Evolutionary conservation across 2,888 invertebrate species (phyloP), one percentile per base, ranked within the genome.

Genomic region (Stomorhina lunata): DNA sequence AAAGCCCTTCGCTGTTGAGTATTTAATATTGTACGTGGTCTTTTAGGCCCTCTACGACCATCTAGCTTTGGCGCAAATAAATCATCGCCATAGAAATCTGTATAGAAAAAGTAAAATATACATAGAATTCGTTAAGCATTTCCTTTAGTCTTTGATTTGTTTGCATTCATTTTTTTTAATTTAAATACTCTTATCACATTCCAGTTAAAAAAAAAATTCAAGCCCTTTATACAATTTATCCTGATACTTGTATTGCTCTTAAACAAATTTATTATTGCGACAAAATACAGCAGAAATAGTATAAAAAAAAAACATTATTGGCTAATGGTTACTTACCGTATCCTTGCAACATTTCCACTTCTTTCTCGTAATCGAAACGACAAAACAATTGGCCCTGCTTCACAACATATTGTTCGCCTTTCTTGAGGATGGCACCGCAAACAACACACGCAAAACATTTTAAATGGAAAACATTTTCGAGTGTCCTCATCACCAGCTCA

Each of bases 1-100:
- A 96, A 96, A 84, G 96, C 96, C 85, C 96, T 92, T 85, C 96
- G 90, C 90, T 96, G 96, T 86, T 95, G 95, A 1, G 96, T 96
- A 59, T 96, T 96, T 55, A 96, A 92, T 86, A 96, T 96, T 15
- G 96, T 96, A 83, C 96, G 91, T 0, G 96, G 96, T 86, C 96
- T 90, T 90, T 96, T 96, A 0, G 96, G 96, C 4, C 96, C 95
- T 85, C 95, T 91, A 29, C 95, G 91, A 2, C 95, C 95, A 88
- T 95, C 95, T 86, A 94, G 89, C 85, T 92, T 93, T 43, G 93
- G 92, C 55, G 92, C 92, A 87, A 93, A 91, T 79, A 94, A 89
- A 85, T 94, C 94, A 86, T 94, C 94, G 84, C 93, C 93, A 88
- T 93, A 92, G 89, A 92, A 93, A 88, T 93, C 93, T 87, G 92